Percentiles rank a stretch among this genome's conserved stretches.
Conservation (phyloP, 2,113 vertebrate genomes). For the Dipodomys merriami region DNA sequence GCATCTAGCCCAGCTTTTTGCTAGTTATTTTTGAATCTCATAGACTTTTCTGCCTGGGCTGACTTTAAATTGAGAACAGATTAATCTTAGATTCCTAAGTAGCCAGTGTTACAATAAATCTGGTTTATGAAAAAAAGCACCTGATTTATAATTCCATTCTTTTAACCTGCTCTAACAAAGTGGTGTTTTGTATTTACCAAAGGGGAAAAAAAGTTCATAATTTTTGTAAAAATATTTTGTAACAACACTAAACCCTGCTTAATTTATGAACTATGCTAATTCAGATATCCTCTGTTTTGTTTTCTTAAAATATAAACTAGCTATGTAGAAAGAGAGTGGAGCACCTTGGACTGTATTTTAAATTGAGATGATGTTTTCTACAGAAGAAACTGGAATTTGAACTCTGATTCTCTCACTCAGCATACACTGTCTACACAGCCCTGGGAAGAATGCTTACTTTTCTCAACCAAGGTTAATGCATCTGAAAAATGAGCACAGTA, state of each 20-base stretch:
- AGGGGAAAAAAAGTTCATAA: too few species aligned
- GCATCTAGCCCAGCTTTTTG: too few species aligned
- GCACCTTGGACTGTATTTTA: background rate
- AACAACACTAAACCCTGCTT: background rate
- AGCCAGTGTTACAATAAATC: too few species aligned
- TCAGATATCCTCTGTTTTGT: background rate
- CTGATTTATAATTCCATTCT: background rate
- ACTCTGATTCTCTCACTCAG: background rate
- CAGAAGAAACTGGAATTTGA: background rate
- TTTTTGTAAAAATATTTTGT: background rate
- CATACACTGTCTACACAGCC: background rate
- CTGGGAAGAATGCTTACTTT: background rate
- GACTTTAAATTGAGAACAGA: too few species aligned
- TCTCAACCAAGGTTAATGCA: background rate
- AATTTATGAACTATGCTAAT: constrained; percentile 9
- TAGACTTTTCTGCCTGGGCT: too few species aligned
- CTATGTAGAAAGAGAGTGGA: background rate
- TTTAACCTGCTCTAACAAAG: background rate
- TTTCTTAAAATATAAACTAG: constrained; percentile 37
- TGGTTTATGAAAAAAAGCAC: too few species aligned
- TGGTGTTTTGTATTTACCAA: background rate
- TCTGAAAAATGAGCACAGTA: background rate
- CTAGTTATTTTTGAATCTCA: too few species aligned
- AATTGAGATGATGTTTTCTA: background rate
- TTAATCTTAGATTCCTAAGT: too few species aligned